Percentiles rank a stretch among this genome's conserved stretches.
These are phyloP conservation scores for Pangasius mekongensis DNA, from an alignment of 2,797 vertebrate species.

Conservation along the genomic window DNA sequence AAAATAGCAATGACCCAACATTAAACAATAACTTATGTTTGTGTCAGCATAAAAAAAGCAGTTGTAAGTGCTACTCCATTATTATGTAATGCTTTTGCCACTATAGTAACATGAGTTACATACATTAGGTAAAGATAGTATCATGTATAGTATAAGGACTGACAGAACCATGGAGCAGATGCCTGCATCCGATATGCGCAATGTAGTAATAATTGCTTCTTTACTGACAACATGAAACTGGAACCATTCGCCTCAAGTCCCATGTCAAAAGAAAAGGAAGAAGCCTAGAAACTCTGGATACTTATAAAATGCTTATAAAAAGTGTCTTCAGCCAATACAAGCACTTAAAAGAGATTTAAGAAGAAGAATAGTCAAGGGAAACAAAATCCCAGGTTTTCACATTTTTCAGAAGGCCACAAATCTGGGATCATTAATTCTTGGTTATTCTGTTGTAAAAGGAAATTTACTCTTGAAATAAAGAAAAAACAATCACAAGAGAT, in stretches of 20 bases:
- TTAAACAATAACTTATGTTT: not conserved
- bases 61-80: not conserved
- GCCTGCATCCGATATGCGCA: not conserved
- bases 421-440: slow-evolving; percentile 55
- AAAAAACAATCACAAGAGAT: not conserved
- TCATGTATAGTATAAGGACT: not conserved
- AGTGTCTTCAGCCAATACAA: slow-evolving; percentile 71
- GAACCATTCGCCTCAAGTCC: not conserved
- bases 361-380: slow-evolving; percentile 65
- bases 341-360: slow-evolving; percentile 70
- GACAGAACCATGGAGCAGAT: not conserved
- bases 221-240: slow-evolving; percentile 24
- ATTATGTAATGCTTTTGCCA: not conserved
- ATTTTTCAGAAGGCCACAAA: slow-evolving; percentile 57
- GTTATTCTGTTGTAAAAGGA: slow-evolving; percentile 29
- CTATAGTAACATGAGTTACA: not conserved
- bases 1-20: not conserved
- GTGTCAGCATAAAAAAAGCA: not conserved
- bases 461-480: not conserved
- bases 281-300: slow-evolving; percentile 56
- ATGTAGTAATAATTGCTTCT: not conserved
- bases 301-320: slow-evolving; percentile 50
- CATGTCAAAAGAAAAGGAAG: slow-evolving; percentile 39
- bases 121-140: not conserved
- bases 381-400: slow-evolving; percentile 66